Conservation (phyloP, 2,113 vertebrate genomes). For the Butastur rufipennis region DNA sequence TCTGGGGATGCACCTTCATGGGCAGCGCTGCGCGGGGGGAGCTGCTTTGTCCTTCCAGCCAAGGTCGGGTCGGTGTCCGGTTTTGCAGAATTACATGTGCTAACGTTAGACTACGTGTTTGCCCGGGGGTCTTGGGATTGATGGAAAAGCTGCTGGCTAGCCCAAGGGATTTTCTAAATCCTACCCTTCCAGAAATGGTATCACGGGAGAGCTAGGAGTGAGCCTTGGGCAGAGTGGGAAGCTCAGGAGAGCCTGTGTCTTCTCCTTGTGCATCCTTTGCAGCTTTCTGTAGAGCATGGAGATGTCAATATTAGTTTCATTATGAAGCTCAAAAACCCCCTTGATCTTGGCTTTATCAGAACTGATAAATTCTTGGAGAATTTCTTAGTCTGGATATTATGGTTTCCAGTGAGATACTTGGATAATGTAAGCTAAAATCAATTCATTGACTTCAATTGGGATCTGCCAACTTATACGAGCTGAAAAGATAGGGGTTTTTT, state of each 20-base stretch:
- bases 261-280: not conserved
- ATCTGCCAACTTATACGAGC: not conserved
- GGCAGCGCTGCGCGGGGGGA: rapidly evolving
- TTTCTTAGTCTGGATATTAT: not conserved
- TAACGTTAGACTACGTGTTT: not conserved
- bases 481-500: not conserved
- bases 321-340: not conserved
- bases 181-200: not conserved
- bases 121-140: not conserved
- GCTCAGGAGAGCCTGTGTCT: not conserved
- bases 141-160: not conserved
- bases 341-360: not conserved
- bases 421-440: not conserved
- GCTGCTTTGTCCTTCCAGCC: not conserved
- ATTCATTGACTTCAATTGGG: not conserved
- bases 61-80: rapidly evolving
- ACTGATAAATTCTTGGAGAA: not conserved
- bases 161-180: not conserved
- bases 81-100: not conserved
- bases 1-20: rapidly evolving
- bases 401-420: not conserved
- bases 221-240: not conserved
- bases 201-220: rapidly evolving
- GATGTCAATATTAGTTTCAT: not conserved
- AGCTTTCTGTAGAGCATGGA: not conserved